These are phyloP conservation scores for Atractosteus spatula DNA, from an alignment of 2,113 vertebrate genomes.

Conservation along the genomic window DNA sequence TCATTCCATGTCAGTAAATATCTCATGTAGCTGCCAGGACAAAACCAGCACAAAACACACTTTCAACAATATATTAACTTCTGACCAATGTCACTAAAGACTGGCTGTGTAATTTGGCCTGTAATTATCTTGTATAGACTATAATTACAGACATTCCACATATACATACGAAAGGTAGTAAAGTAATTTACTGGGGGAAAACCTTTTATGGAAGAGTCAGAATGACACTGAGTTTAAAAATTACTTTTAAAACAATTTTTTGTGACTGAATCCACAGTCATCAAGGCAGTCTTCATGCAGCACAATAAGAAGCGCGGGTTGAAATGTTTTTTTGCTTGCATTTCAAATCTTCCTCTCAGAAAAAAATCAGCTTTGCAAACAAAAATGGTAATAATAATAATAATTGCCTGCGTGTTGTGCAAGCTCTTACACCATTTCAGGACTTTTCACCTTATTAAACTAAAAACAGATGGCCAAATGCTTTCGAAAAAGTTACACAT, in stretches of 20 bases:
- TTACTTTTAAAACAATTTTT: neutral
- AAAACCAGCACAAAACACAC: neutral
- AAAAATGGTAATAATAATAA: too few species aligned
- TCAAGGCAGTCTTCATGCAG: too few species aligned
- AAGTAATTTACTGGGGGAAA: neutral
- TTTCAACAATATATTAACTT: constrained; percentile 1
- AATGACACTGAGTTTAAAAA: neutral
- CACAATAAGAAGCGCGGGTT: too few species aligned
- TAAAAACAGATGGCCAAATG: constrained; percentile 12
- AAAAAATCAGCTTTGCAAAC: too few species aligned
- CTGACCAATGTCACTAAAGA: neutral
- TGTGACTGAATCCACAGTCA: too few species aligned
- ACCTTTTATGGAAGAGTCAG: neutral
- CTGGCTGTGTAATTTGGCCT: constrained; percentile 5
- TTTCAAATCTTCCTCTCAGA: too few species aligned
- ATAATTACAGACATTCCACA: constrained; percentile 11
- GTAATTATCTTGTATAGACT: constrained; percentile 6
- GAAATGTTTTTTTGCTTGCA: too few species aligned
- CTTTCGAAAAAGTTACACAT: neutral
- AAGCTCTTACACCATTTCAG: neutral
- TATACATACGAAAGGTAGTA: neutral
- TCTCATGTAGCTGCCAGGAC: too few species aligned
- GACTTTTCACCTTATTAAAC: constrained; percentile 1
- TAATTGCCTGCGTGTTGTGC: neutral
- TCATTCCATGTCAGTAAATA: neutral